Conservation (phyloP, 2,888 invertebrate genomes). For the Malthinus flaveolus region DNA sequence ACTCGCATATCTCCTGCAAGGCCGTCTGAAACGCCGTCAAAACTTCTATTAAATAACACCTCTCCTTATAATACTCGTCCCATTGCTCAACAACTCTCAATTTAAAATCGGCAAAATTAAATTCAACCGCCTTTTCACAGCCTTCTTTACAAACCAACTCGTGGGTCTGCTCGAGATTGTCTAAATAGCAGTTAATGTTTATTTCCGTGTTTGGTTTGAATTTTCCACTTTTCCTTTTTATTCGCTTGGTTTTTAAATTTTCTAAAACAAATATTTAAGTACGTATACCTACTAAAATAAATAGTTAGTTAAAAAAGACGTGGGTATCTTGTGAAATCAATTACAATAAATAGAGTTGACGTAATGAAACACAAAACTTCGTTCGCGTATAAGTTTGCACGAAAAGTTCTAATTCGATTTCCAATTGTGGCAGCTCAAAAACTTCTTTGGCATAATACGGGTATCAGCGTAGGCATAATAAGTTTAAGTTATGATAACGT, state of each 20-base stretch:
- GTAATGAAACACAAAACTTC: too few relatives aligned
- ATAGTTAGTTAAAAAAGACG: too few relatives aligned
- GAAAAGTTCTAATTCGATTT: too few relatives aligned
- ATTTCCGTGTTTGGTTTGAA: constrained; percentile 29
- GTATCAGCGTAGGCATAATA: too few relatives aligned
- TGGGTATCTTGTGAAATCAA: too few relatives aligned
- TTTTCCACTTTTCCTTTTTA: constrained; percentile 49
- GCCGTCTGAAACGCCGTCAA: constrained; percentile 57
- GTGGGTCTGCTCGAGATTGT: constrained; percentile 43
- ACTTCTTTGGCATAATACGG: too few relatives aligned
- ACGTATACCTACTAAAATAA: background rate
- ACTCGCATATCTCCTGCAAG: constrained; percentile 62
- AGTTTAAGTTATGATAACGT: too few relatives aligned
- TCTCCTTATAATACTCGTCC: constrained; percentile 39
- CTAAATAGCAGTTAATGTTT: constrained; percentile 43
- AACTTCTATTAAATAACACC: constrained; percentile 52
- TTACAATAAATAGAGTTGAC: too few relatives aligned
- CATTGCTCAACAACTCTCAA: constrained; percentile 41
- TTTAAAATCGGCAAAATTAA: constrained; percentile 35
- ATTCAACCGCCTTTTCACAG: background rate
- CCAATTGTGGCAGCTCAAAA: too few relatives aligned
- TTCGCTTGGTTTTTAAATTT: constrained; percentile 42
- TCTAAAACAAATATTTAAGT: constrained; percentile 32
- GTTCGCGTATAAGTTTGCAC: too few relatives aligned
- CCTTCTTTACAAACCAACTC: constrained; percentile 28